phyloP scores from a whole-genome alignment of 2,888 invertebrate species.

The Hydrotaea diabolus region DNA sequence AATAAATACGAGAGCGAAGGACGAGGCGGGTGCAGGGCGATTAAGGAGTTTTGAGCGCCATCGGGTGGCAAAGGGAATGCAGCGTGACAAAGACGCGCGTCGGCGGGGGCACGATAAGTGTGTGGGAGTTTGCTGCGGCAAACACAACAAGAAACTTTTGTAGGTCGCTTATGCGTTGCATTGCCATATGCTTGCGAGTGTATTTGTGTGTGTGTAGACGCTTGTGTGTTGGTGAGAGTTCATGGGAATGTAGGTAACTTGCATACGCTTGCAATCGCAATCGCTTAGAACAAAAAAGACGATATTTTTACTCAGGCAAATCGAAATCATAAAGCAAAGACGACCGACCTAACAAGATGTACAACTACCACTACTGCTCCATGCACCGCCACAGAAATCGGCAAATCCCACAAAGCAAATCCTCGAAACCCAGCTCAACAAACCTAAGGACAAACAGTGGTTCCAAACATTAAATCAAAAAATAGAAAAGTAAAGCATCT shows the following conservation, averaged over 20 bases:
- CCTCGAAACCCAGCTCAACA: neutral
- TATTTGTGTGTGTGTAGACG: conserved; percentile 9
- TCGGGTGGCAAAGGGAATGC: neutral
- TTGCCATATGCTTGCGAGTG: conserved; percentile 5
- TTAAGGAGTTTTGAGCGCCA: neutral
- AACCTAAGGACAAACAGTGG: neutral
- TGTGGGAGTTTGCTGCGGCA: neutral
- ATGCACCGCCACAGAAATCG: neutral
- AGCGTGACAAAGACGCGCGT: neutral
- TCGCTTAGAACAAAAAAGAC: neutral
- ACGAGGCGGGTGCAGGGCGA: neutral
- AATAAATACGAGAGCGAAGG: conserved; percentile 34
- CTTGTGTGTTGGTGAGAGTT: conserved; percentile 6
- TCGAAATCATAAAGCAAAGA: conserved; percentile 42
- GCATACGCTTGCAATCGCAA: neutral
- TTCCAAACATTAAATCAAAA: neutral
- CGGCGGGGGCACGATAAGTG: neutral
- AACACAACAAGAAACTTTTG: conserved; percentile 34
- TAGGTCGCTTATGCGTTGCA: conserved; percentile 48
- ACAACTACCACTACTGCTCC: neutral
- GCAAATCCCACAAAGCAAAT: conserved; percentile 2
- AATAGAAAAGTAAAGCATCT: too few relatives aligned
- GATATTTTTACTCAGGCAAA: conserved; percentile 21
- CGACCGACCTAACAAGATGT: neutral
- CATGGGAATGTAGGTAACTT: neutral